Percentiles rank a stretch among this genome's conserved stretches.
Evolutionary conservation across 2,888 invertebrate species (phyloP).

Genomic region (Oligia latruncula): DNA sequence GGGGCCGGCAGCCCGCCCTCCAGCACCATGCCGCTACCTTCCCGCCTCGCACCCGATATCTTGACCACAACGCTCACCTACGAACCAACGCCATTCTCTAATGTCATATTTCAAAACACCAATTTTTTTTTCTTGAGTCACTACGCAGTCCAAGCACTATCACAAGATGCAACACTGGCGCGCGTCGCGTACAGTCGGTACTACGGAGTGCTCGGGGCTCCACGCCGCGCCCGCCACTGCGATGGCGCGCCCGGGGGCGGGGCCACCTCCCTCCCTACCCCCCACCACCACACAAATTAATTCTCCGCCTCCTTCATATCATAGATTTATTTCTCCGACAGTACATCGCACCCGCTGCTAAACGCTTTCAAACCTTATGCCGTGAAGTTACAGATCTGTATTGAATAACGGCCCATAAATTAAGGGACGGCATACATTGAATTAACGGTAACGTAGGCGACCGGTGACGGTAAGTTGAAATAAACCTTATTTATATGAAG

Average conservation of each 20-base stretch:
- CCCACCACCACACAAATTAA: conserved; percentile 83
- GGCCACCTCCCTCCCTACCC: conserved; percentile 81
- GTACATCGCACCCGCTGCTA: conserved; percentile 80
- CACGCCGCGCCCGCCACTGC: conserved; percentile 81
- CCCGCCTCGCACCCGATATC: conserved; percentile 79
- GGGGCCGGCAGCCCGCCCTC: conserved; percentile 93
- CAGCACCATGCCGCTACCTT: conserved; percentile 90
- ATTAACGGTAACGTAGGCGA: conserved; percentile 84
- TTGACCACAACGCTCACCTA: conserved; percentile 76
- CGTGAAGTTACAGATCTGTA: conserved; percentile 84
- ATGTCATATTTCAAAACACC: conserved; percentile 72
- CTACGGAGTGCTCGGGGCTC: conserved; percentile 63
- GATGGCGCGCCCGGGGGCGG: conserved; percentile 87
- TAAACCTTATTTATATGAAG: conserved; percentile 72
- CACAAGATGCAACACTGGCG: conserved; percentile 65
- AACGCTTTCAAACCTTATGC: conserved; percentile 88
- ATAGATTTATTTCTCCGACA: conserved; percentile 89
- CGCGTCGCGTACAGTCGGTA: conserved; percentile 67
- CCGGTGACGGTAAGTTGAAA: conserved; percentile 70
- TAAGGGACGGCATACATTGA: conserved; percentile 87
- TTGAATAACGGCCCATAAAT: conserved; percentile 86
- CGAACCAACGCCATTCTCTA: conserved; percentile 73
- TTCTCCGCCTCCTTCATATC: conserved; percentile 89
- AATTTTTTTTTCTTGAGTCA: conserved; percentile 63
- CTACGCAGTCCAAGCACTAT: conserved; percentile 63